phyloP scores from a whole-genome alignment of 2,797 vertebrate species.

The Vultur gryphus region DNA sequence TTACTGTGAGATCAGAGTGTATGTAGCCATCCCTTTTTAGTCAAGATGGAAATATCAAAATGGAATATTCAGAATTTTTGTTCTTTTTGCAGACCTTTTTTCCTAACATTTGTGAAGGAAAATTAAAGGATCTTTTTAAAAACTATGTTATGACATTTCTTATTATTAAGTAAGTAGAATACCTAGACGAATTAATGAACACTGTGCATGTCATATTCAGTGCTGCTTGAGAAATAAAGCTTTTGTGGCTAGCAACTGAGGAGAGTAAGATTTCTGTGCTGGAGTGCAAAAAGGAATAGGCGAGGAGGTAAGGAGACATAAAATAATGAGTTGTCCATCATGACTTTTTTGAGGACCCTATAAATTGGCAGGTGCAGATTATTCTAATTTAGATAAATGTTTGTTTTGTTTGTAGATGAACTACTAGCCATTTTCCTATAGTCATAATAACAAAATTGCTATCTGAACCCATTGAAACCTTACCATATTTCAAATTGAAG shows the following conservation, averaged over 20 bases:
- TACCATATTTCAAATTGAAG: not conserved
- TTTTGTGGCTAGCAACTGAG: not conserved
- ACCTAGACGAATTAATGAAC: not conserved
- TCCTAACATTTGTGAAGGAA: not conserved
- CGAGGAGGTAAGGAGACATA: not conserved
- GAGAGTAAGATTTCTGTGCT: not conserved
- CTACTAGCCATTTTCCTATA: conserved; percentile 14
- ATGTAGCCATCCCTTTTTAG: not conserved
- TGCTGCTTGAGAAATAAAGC: not conserved
- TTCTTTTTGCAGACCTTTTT: not conserved
- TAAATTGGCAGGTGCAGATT: not conserved
- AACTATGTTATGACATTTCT: not conserved
- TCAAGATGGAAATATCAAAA: not conserved
- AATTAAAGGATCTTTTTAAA: not conserved
- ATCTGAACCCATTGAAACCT: not conserved
- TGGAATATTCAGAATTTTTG: not conserved
- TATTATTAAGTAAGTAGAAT: conserved; percentile 12
- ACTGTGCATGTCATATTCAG: not conserved
- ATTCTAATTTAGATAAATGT: conserved; percentile 21
- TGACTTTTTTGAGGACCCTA: not conserved
- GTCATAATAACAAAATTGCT: not conserved
- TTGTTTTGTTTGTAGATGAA: not conserved
- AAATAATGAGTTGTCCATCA: not conserved
- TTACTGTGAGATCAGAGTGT: not conserved
- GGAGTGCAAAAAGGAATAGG: not conserved